Conservation (phyloP, 2,888 invertebrate species). For the Parnassius orleans region DNA sequence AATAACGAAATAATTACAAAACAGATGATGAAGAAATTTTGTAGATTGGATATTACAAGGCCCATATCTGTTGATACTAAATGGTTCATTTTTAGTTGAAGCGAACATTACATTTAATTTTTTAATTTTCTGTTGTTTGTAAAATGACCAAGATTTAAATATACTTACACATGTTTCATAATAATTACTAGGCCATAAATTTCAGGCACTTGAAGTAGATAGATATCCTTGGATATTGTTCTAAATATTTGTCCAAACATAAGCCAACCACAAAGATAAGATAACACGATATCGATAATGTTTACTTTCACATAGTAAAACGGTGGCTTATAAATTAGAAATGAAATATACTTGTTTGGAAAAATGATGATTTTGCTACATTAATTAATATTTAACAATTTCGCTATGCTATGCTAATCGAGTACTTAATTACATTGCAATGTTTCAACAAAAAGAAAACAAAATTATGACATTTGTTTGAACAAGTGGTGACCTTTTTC, state of each 20-base stretch:
- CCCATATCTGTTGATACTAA: slow-evolving; percentile 5
- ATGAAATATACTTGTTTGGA: slow-evolving; percentile 16
- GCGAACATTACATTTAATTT: not conserved
- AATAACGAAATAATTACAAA: too few species aligned
- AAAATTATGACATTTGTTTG: not conserved
- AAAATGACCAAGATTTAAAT: slow-evolving; percentile 8
- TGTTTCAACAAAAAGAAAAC: slow-evolving; percentile 17
- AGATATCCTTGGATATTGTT: slow-evolving; percentile 8
- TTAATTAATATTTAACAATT: slow-evolving; percentile 23
- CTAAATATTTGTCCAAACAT: slow-evolving; percentile 9
- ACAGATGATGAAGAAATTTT: not conserved
- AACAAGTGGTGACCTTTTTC: too few species aligned
- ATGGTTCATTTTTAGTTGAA: not conserved
- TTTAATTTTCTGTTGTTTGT: slow-evolving; percentile 5
- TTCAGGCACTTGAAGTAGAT: slow-evolving; percentile 6
- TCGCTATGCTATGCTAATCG: slow-evolving; percentile 34
- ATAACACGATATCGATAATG: slow-evolving; percentile 10
- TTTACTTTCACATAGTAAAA: slow-evolving; percentile 16
- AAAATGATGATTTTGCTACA: slow-evolving; percentile 18
- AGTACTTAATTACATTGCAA: slow-evolving; percentile 39
- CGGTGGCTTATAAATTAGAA: slow-evolving; percentile 7
- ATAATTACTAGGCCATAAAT: slow-evolving; percentile 10
- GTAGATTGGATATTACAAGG: slow-evolving; percentile 8
- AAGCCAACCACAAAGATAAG: slow-evolving; percentile 11
- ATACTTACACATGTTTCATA: not conserved